phyloP scores from a whole-genome alignment of 2,797 vertebrate genomes.

The Microtus agrestis region DNA sequence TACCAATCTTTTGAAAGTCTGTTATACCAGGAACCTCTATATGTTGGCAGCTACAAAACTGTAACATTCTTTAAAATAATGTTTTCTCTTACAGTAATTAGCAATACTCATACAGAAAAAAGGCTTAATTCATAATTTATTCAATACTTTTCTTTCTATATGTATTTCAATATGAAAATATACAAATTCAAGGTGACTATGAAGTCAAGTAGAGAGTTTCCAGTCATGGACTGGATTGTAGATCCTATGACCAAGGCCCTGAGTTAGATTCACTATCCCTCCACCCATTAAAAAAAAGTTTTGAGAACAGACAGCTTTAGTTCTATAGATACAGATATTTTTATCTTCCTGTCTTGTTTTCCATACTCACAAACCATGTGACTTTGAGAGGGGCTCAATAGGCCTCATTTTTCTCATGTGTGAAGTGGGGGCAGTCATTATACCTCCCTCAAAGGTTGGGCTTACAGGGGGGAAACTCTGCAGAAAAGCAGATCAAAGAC shows the following conservation, averaged over 20 bases:
- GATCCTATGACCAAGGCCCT: background rate
- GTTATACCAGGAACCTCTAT: background rate
- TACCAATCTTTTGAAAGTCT: background rate
- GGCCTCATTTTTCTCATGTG: slow-evolving; percentile 16
- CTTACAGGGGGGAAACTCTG: background rate
- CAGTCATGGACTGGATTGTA: too few species aligned
- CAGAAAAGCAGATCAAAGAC: slow-evolving; percentile 31
- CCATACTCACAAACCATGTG: background rate
- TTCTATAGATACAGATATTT: background rate
- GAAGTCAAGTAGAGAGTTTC: background rate
- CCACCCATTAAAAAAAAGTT: background rate
- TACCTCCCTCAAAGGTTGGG: background rate
- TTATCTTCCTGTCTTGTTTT: background rate
- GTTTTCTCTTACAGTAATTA: background rate
- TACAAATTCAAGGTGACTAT: background rate
- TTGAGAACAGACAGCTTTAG: background rate
- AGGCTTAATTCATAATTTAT: slow-evolving; percentile 5
- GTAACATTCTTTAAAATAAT: slow-evolving; percentile 9
- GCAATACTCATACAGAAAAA: background rate
- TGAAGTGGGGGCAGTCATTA: slow-evolving; percentile 39
- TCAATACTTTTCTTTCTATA: background rate
- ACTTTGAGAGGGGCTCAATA: slow-evolving; percentile 48
- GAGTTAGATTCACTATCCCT: background rate
- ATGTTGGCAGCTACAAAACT: background rate
- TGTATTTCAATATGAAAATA: background rate